phyloP scores from a whole-genome alignment of 2,888 invertebrate genomes.

The Caenorhabditis imperialis region DNA sequence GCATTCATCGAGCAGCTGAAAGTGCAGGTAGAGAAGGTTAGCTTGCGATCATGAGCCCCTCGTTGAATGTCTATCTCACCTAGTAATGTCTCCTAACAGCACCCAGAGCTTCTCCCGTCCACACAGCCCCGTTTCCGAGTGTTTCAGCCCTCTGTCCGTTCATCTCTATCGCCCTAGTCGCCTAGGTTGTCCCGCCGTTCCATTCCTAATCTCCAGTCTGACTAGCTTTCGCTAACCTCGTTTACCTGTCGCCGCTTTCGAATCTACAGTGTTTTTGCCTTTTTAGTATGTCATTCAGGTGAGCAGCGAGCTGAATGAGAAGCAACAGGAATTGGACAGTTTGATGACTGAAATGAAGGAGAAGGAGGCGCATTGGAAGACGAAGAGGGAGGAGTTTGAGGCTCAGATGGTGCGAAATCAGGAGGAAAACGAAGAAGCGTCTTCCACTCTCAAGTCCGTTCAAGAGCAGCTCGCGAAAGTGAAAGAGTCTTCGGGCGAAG shows the following conservation, averaged over 20 bases:
- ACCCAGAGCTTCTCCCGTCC: constrained; percentile 2
- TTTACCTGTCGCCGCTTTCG: constrained; percentile 30
- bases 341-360: constrained; percentile 36
- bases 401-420: constrained; percentile 61
- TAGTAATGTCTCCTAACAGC: constrained; percentile 34
- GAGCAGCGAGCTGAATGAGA: constrained; percentile 39
- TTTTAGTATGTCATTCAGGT: constrained; percentile 60
- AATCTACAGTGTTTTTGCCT: constrained; percentile 23
- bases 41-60: too few relatives aligned
- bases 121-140: constrained; percentile 12
- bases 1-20: constrained; percentile 51
- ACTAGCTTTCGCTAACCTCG: constrained; percentile 41
- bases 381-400: constrained; percentile 60
- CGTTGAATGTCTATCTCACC: not conserved
- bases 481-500: constrained; percentile 20
- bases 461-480: constrained; percentile 50
- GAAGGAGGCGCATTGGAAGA: constrained; percentile 60
- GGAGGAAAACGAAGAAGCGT: constrained; percentile 60
- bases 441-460: constrained; percentile 20
- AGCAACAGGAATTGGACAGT: constrained; percentile 39
- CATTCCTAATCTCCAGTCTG: constrained; percentile 8
- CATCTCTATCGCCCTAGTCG: constrained; percentile 40
- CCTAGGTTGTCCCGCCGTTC: constrained; percentile 12
- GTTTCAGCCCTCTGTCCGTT: constrained; percentile 28
- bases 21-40: constrained; percentile 56